Evolutionary conservation across 2,888 invertebrate genomes (phyloP), one percentile per base, ranked within the genome.

Genomic region (Macaria liturata): DNA sequence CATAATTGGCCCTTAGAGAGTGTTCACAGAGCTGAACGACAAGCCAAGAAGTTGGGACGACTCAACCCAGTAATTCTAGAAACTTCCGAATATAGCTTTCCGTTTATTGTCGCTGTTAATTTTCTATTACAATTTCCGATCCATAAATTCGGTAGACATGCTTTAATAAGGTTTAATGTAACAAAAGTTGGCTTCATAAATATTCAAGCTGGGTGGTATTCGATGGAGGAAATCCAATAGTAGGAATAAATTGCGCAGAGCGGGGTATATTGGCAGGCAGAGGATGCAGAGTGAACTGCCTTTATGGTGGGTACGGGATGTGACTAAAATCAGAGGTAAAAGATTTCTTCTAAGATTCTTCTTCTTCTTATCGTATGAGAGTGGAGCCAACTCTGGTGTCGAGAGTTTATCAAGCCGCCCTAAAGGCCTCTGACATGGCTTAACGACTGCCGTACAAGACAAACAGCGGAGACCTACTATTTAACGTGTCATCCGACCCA

Each of bases 101-200:
- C 48, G 55, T 57, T 54, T 49, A 50, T 57, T 54, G 57, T 57
- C 57, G 32, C 55, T 54, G 54, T 62, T 67, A 66, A 67, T 70
- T 37, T 70, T 66, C 59, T 65, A 65, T 69, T 68, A 66, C 62
- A 64, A 69, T 68, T 65, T 61, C 56, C 57, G 63, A 68, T 68
- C 69, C 67, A 71, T 75, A 71, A 72, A 71, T 74, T 73, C 70
- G 58, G 65, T 54, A 65, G 71, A 74, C 77, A 71, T 78, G 75
- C 74, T 75, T 76, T 76, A 74, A 76, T 81, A 81, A 76, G 70
- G 72, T 72, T 71, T 68, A 71, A 68, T 76, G 76, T 76, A 77
- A 79, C 75, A 76, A 81, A 83, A 85, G 77, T 82, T 78, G 65
- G 72, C 69, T 80, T 83, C 82, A 85, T 86, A 83, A 86, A 86